A percentile compares a stretch with the other conserved stretches of the same genome.
phyloP scores from a whole-genome alignment of 2,888 invertebrate species.

The Rotaria socialis region DNA sequence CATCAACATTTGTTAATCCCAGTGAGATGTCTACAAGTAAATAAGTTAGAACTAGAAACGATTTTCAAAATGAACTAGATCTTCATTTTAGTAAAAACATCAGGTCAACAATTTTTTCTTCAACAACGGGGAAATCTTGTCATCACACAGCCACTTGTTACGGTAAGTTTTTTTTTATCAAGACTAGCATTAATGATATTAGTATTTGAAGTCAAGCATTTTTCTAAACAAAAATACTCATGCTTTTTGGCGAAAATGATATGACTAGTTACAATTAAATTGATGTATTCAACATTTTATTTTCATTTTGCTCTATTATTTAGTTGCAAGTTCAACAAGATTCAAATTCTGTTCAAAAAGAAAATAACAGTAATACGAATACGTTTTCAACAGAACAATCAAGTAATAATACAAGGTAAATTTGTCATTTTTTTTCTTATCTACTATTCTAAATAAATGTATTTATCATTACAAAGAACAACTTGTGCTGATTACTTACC shows the following conservation, averaged over 20 bases:
- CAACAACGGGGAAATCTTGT: constrained; percentile 18
- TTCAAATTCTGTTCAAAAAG: neutral
- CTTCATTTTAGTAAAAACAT: neutral
- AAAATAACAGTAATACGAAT: neutral
- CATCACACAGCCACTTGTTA: neutral
- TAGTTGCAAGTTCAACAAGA: constrained; percentile 33
- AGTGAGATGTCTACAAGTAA: constrained; percentile 6
- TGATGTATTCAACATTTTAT: no score
- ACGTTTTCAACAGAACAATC: neutral
- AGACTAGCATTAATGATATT: no score
- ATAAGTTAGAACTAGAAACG: neutral
- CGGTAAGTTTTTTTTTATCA: neutral
- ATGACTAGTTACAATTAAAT: no score
- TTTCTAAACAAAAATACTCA: no score
- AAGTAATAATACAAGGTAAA: neutral
- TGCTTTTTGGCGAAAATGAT: no score
- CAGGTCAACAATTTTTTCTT: neutral
- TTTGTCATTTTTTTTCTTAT: neutral
- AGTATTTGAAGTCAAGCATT: no score
- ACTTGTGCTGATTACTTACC: neutral
- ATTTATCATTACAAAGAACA: neutral
- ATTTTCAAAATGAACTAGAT: neutral
- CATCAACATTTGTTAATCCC: constrained; percentile 1
- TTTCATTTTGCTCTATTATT: neutral
- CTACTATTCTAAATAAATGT: neutral